Base-by-base conservation (phyloP, 2,797 vertebrate genomes). In the Brachyrhaphis roseni region DNA sequence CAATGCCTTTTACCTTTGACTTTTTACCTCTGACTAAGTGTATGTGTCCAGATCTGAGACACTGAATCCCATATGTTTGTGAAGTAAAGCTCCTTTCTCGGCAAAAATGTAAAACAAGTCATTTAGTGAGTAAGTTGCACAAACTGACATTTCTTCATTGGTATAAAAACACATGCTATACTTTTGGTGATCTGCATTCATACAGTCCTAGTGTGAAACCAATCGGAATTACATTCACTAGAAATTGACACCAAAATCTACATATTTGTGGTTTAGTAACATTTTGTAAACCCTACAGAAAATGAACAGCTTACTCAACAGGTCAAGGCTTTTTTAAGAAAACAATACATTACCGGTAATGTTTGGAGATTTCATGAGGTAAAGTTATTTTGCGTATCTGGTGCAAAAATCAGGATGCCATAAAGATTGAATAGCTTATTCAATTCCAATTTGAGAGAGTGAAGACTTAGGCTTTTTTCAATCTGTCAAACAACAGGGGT, bases 111-210 rank as follows among this genome's bases (percentile, higher is more conserved):
- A 55, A 74, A 74, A 51, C 46, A 51, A 8, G 4, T 73, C 18
- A 73, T 49, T 73, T 13, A 12, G 23, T 23, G 34, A 53, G 31
- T 39, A 36, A 41, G 34, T 39, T 74, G 49, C 31, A 51, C 73
- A 55, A 53, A 51, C 36, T 74, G 49, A 55, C 7, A 10, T 51
- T 39, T 28, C 10, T 39, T 39, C 49, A 73, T 6, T 73, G 31
- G 18, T 49, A 73, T n/a, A 73, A 73, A 72, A 49, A 73, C 72
- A 73, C 47, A 73, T 18, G 34, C 18, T 68, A 8, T 39, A 68
- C 64, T 41, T 31, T 34, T 51, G 72, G 12, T 39, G 16, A n/a
- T 39, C 36, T 55, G 23, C 11, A 39, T 74, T 55, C 49, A n/a
- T 13, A n/a, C 73, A 39, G 36, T 55, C 23, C 34, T 41, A 39